Base-by-base conservation (phyloP, 1,140 invertebrate species). In the Patella vulgata region DNA sequence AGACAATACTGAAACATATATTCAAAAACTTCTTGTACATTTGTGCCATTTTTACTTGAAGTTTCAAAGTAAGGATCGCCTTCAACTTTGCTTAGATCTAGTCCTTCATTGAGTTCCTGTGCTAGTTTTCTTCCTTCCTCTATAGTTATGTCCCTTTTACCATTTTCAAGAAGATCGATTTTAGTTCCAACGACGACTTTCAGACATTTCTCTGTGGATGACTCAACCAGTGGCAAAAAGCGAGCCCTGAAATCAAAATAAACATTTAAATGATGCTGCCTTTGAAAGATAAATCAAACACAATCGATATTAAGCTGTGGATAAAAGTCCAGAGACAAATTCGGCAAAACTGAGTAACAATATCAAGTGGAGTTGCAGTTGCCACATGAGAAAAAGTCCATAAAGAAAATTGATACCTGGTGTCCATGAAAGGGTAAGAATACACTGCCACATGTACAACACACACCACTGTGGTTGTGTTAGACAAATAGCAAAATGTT, bases 141-240 rank as follows among this genome's bases (percentile, higher is more conserved):
- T 17, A 61, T 27, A 6, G 70, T 73, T 19, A 82, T 71, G 27
- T 75, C 74, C 23, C 80, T 52, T 28, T 43, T 58, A n/a, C 52
- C 66, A 12, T 54, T 33, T 2, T 70, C 25, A 8, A 84, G 8
- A 1, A 82, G 31, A 53, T 85, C 84, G n/a, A 67, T 23, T 63
- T 85, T 85, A 9, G 80, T 84, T 19, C 79, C 84, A 3, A 85
- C 81, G 6, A 85, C 77, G 21, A 85, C 75, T 43, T 79, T 80
- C 2, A 84, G 55, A 54, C 81, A 81, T 33, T 80, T 74, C 25
- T 80, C 75, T 51, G 75, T 70, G 28, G 79, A 78, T 51, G 68
- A 58, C n/a, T 77, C 68, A 8, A 85, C 68, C 23, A 85, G 60
- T 9, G 82, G 78, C 31, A 80, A 68, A 70, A 84, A 85, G 44